Evolutionary conservation across 2,797 vertebrate genomes (phyloP), one percentile per base, ranked within the genome.

Genomic region (Aldrovandia affinis): DNA sequence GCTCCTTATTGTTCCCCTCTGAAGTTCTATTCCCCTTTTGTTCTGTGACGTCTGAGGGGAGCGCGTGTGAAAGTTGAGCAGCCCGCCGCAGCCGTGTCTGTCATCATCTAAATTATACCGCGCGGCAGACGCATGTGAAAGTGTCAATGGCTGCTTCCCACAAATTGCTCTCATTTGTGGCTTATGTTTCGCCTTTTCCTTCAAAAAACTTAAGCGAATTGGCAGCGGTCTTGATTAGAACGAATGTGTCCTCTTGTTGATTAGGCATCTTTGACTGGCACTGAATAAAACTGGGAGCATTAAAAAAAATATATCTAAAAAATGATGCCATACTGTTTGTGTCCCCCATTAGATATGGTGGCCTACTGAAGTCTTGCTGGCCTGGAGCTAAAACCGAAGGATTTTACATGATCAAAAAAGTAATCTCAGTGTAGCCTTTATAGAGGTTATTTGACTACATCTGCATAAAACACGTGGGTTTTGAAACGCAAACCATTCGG

Each of bases 1-100:
- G 91, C 82, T 90, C 92, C 89, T 92, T 93, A 94, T 92, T 92
- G 91, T 91, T 90, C 86, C 81, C 50, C 89, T 88, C 94, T 93
- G 94, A 94, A 93, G 92, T n/a, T n/a, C n/a, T n/a, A n/a, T n/a
- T n/a, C n/a, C n/a, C n/a, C n/a, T n/a, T n/a, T n/a, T n/a, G n/a
- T n/a, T n/a, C n/a, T n/a, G 93, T 93, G 89, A 92, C 91, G 90
- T 93, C 90, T 93, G 91, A 92, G 89, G 80, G 88, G 89, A 89
- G 88, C 89, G 91, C 90, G 90, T 94, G 93, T 92, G 92, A 94
- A 93, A 93, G 78, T 80, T 73, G 54, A 55, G 25, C 78, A n/a
- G 36, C 28, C 36, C 77, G 39, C 33, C 54, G 59, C 77, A 25
- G 59, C 25, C 47, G 36, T 80, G 83, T 65, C 47, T 68, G 25